Base-by-base conservation (phyloP, 2,797 vertebrate species). In the Sebastiscus tertius region DNA sequence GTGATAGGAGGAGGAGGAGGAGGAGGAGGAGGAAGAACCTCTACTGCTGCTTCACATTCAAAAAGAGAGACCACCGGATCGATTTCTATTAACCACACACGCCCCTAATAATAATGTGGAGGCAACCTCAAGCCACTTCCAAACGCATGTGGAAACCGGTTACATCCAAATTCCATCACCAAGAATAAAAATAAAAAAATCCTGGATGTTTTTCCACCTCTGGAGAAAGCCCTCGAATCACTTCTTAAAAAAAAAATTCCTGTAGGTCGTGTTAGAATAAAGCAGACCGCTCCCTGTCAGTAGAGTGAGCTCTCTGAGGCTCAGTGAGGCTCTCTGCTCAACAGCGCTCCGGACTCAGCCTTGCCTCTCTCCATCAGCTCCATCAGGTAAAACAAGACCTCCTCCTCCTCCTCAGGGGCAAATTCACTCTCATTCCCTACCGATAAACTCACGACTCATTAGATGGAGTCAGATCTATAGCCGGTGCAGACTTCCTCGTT, bases 31-130 rank as follows among this genome's bases (percentile, higher is more conserved):
- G 60, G 60, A 81, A 80, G 20, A 77, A 83, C 49, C 87, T 86
- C 86, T 85, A 85, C 82, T 85, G 81, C 81, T 74, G 78, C 87
- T 91, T 95, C 90, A 95, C 94, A 95, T 95, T 85, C 85, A 93
- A 92, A 88, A 26, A 64, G 72, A 81, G 65, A 73, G 70, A 80
- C 75, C 87, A 65, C 84, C 49, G 78, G 92, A 90, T 87, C 87
- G 87, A 90, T 91, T 86, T 92, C 87, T 88, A 90, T 92, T 93
- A 85, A 87, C 76, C 79, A 77, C 87, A 75, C 87, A 77, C 87
- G 76, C 83, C 87, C 85, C 89, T 84, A 84, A 39, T 39, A 39
- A 39, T 39, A 81, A 73, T 91, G 88, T 84, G 79, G 72, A 85
- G 46, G 68, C 55, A 76, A 86, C 79, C 80, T 88, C 82, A 71